Evolutionary conservation across 2,888 invertebrate genomes (phyloP), one percentile per base, ranked within the genome.

Genomic region (Apodemia mormo): DNA sequence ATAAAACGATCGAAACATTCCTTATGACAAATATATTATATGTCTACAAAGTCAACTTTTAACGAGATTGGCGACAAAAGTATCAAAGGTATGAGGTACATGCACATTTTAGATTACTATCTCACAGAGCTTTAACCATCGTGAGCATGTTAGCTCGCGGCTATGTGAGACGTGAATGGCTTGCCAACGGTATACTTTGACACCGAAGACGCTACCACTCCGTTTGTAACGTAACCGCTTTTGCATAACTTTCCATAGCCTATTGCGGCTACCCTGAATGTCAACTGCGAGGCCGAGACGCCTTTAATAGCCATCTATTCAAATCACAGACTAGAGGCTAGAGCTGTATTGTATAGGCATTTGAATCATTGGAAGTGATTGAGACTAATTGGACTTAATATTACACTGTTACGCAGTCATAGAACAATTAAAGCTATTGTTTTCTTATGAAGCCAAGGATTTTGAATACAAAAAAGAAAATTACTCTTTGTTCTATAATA

Each of bases 251-350:
- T 82, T 61, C 33, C 61, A 61, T 37, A 61, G 33, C 84, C 84
- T 83, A 86, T 86, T 86, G 85, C 86, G 82, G 81, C 79, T 77
- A 77, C 78, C 78, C 79, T 86, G 85, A 88, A 89, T 90, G 88
- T 86, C 88, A 89, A 85, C 84, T 79, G 77, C 82, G 84, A 85
- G 85, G 83, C 78, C 80, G 77, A 81, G 82, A 82, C 81, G 81
- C 81, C 79, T 77, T 75, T 80, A 79, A 79, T 76, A 77, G 33
- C 75, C 76, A 72, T 75, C 71, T 76, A 72, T 76, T 74, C 73
- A 75, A 74, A 76, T 76, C 72, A 14, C 49, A 75, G 64, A 71
- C 29, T 71, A 67, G 45, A 45, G 45, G 40, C 45, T 9, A 45
- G 14, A 49, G 6, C 65, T 14, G 14, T 61, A 61, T 33, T 61